Base-by-base conservation (phyloP, 1,140 invertebrate species). In the Monochamus saltuarius region DNA sequence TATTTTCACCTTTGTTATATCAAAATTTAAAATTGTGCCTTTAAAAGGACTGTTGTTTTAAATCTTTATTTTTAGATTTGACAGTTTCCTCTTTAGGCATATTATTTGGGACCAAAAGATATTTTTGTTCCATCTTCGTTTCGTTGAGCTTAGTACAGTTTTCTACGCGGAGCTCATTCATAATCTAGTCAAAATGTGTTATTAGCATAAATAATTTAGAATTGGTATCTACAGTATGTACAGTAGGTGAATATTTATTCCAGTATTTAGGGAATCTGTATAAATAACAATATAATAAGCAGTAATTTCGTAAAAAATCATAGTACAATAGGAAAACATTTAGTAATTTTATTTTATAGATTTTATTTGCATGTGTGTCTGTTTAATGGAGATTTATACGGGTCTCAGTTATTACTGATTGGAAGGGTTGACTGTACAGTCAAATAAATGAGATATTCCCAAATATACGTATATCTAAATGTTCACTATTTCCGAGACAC, bases 21-120 rank as follows among this genome's bases (percentile, higher is more conserved):
- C 22, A 57, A 46, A 56, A 49, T 57, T 46, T 53, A 11, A 60
- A 51, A 60, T 60, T 55, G 58, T 60, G 58, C 58, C 58, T 60
- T 60, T 46, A 37, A 35, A 49, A 46, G 42, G 58, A 51, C 46
- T 49, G 58, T 51, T 53, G n/a, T 60, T 47, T 55, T 7, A 59
- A 46, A 34, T 57, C 11, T 14, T 16, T 22, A 11, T 16, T 57
- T 16, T 51, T 51, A 13, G 34, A 19, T 34, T 42, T 17, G 13
- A 16, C 22, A 10, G 51, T 53, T 53, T 38, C 35, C 14, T 49
- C 14, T 40, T 55, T 61, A 42, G 45, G 54, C 59, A 61, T 62
- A 62, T 62, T 56, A 43, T 58, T 62, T 36, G 60, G 60, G 60
- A 62, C 60, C 60, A 62, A 62, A 42, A 17, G n/a, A 14, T 39